Percentiles rank a stretch among this genome's conserved stretches.
These are phyloP conservation scores for Eutolmus rufibarbis DNA, from an alignment of 2,888 invertebrate genomes.

Conservation along the genomic window DNA sequence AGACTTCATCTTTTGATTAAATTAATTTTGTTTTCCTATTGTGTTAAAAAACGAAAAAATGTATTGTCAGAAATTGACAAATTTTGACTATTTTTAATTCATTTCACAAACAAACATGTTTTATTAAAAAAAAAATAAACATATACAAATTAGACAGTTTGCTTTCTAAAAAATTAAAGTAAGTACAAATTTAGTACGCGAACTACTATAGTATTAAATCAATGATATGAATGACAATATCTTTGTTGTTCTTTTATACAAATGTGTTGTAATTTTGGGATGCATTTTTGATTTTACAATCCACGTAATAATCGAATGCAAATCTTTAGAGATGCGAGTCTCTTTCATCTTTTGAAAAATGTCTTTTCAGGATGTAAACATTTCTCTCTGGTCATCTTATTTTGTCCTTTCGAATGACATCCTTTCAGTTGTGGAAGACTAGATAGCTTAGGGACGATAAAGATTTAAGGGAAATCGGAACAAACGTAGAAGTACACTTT, in stretches of 20 bases:
- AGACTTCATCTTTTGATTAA: no score
- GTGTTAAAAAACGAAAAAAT: no score
- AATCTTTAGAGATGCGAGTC: background rate
- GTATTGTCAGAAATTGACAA: no score
- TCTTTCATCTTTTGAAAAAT: conserved; percentile 35
- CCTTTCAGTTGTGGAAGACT: conserved; percentile 15
- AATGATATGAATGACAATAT: background rate
- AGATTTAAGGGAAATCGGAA: conserved; percentile 12
- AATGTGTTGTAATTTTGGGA: background rate
- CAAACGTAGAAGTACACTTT: conserved; percentile 7
- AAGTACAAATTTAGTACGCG: background rate
- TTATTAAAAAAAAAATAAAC: no score
- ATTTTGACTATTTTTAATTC: no score
- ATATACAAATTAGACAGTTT: no score
- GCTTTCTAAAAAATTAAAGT: no score
- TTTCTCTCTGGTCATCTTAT: conserved; percentile 10
- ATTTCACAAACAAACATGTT: no score
- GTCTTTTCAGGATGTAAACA: conserved; percentile 11
- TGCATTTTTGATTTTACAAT: background rate
- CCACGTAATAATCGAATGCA: conserved; percentile 16
- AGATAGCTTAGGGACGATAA: conserved; percentile 31
- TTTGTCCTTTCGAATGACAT: conserved; percentile 16
- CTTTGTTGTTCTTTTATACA: background rate
- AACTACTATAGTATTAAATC: background rate
- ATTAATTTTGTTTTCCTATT: no score